Base-by-base conservation (phyloP, 2,888 invertebrate genomes). In the Diarsia rubi region DNA sequence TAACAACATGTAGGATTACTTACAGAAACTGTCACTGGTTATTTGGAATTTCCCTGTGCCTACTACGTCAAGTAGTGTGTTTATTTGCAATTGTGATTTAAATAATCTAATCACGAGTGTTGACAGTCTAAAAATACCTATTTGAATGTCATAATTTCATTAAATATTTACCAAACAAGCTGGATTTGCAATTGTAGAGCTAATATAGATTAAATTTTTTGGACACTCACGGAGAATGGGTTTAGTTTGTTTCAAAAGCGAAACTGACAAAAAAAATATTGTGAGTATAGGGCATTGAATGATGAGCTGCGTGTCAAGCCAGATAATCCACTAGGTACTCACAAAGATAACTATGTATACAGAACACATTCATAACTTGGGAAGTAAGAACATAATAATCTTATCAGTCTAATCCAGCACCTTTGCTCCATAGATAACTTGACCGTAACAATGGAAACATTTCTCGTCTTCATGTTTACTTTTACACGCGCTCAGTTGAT, bases 1-100 rank as follows among this genome's bases (percentile, higher is more conserved):
- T 44, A 9, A 65, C 3, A 49, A 60, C 5, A 31, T 52, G 44
- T 24, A 47, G 24, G 24, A 54, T 78, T n/a, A 59, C 4, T 42
- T 27, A 21, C 5, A 31, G 6, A 69, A 69, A 63, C 31, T n/a
- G 0, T 19, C 24, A 78, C 24, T 3, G 3, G 27, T 44, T 78
- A 21, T 79, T 78, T 65, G 62, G 62, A 73, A 73, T 78, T 79
- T 66, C 24, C 47, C 71, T 37, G 11, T n/a, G 16, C 52, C 45
- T 37, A 11, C 42, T 52, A 52, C 37, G 69, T 42, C 52, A 62
- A 21, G n/a, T 63, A 31, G 0, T 11, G 37, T 63, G n/a, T 71
- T 57, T 78, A 78, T 78, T 63, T 78, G 52, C 47, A 47, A 31
- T 21, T 31, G 37, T 63, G 42, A 77, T 76, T 42, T n/a, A 63